Evolutionary conservation across 2,797 vertebrate species (phyloP).

Genomic region (Poliocrania exsul): DNA sequence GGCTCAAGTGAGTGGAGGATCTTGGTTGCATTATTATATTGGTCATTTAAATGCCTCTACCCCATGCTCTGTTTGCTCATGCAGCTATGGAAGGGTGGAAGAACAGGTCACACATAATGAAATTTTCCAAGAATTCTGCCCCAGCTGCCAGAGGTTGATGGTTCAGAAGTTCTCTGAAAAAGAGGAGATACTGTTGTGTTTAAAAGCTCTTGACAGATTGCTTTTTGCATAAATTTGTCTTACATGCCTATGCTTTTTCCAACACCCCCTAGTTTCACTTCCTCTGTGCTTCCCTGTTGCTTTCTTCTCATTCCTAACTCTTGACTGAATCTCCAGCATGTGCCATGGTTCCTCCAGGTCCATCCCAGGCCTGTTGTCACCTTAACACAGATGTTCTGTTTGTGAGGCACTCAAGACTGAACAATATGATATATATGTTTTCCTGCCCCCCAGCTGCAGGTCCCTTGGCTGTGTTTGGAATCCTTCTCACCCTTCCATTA

Average conservation of each 20-base stretch:
- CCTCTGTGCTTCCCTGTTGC: background rate
- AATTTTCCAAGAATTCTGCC: background rate
- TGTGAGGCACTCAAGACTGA: background rate
- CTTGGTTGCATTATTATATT: background rate
- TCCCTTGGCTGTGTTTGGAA: background rate
- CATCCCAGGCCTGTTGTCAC: background rate
- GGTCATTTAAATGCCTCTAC: background rate
- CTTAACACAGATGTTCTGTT: background rate
- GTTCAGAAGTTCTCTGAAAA: background rate
- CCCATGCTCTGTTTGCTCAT: background rate
- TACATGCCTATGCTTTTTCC: background rate
- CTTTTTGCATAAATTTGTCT: background rate
- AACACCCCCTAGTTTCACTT: background rate
- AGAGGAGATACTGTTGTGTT: background rate
- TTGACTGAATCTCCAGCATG: background rate
- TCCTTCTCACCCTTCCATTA: background rate
- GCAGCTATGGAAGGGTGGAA: background rate
- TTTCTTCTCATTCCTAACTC: background rate
- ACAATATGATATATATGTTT: background rate
- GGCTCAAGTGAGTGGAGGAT: background rate
- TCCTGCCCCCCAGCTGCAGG: background rate
- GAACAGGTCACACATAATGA: background rate
- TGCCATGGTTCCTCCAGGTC: background rate
- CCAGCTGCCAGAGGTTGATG: background rate
- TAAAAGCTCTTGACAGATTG: background rate